Evolutionary conservation across 2,888 invertebrate genomes (phyloP).

Genomic region (Cordylochernes scorpioides): DNA sequence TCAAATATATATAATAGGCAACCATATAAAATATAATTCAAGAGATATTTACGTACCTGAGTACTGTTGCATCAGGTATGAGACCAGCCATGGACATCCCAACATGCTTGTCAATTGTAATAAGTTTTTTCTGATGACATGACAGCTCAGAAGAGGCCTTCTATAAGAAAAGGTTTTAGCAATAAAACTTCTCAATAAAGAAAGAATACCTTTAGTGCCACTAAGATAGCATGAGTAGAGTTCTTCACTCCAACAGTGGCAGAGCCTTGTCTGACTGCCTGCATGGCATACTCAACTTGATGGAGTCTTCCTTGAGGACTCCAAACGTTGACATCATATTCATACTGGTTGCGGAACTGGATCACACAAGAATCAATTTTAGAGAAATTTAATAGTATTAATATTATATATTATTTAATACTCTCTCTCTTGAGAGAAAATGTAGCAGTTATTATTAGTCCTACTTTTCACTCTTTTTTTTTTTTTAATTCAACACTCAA

Average conservation of each 20-base stretch:
- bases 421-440: too few species aligned
- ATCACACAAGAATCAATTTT: too few species aligned
- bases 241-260: constrained; percentile 89
- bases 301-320: constrained; percentile 53
- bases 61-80: constrained; percentile 83
- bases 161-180: too few species aligned
- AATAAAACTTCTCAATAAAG: too few species aligned
- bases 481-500: too few species aligned
- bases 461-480: too few species aligned
- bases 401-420: too few species aligned
- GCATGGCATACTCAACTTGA: constrained; percentile 94
- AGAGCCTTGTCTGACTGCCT: constrained; percentile 91
- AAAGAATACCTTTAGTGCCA: constrained; percentile 51
- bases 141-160: constrained; percentile 85
- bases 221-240: constrained; percentile 58
- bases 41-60: constrained; percentile 33
- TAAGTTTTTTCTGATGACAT: constrained; percentile 89
- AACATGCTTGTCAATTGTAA: constrained; percentile 81
- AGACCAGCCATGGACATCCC: constrained; percentile 82
- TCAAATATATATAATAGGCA: too few species aligned
- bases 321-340: constrained; percentile 99
- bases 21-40: too few species aligned
- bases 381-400: too few species aligned
- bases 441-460: too few species aligned
- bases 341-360: constrained; percentile 92